phyloP scores from a whole-genome alignment of 2,797 vertebrate genomes.

The Syngnathus rostellatus region DNA sequence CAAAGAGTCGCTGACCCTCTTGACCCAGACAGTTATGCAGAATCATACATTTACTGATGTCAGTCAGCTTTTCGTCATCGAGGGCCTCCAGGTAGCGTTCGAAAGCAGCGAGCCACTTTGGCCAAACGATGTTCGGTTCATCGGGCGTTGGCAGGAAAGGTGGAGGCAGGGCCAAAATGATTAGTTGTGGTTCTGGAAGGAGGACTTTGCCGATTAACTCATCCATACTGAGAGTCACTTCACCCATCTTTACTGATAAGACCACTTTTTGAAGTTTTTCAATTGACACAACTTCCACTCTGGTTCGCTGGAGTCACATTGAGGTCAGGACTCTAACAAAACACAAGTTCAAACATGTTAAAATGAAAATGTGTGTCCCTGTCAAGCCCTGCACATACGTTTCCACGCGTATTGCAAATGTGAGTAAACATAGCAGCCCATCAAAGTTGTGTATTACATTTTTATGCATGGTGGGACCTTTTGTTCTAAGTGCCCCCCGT shows the following conservation, averaged over 20 bases:
- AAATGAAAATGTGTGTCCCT: not conserved
- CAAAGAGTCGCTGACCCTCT: constrained; percentile 50
- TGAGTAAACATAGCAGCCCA: no score
- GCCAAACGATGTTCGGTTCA: constrained; percentile 41
- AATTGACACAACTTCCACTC: not conserved
- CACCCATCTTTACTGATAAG: constrained; percentile 31
- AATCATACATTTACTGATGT: constrained; percentile 46
- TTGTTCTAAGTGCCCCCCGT: no score
- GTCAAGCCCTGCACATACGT: no score
- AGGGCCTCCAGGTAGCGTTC: constrained; percentile 46
- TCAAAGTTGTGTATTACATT: no score
- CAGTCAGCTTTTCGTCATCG: constrained; percentile 39
- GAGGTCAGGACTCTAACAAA: constrained; percentile 13
- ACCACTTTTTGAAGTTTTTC: not conserved
- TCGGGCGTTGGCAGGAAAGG: constrained; percentile 40
- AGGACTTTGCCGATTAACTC: constrained; percentile 27
- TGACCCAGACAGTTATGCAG: constrained; percentile 55
- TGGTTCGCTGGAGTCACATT: constrained; percentile 6
- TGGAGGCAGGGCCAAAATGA: constrained; percentile 54
- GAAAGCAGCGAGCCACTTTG: constrained; percentile 52
- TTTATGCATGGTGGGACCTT: no score
- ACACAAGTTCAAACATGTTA: constrained; percentile 5
- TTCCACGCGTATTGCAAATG: no score
- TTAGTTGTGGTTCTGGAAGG: constrained; percentile 42
- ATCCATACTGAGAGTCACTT: constrained; percentile 19